Evolutionary conservation across 2,113 vertebrate genomes (phyloP).

Genomic region (Psilopogon haemacephalus): DNA sequence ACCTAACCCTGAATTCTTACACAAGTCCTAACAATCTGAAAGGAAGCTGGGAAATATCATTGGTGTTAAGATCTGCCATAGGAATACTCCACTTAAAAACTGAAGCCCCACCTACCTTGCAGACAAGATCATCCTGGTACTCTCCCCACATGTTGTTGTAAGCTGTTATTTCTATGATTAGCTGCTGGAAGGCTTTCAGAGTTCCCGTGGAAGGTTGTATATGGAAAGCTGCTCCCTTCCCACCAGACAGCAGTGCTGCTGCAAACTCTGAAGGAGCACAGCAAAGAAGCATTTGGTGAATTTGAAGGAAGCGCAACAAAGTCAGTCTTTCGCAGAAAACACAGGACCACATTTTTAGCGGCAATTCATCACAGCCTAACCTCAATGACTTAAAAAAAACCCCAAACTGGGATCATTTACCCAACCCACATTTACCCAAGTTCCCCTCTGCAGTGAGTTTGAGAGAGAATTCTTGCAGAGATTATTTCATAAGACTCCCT

Average conservation of each 20-base stretch:
- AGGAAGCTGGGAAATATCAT: neutral
- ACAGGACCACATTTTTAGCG: neutral
- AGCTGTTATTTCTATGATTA: constrained; percentile 81
- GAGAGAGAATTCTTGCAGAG: neutral
- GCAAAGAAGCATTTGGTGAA: neutral
- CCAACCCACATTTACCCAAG: neutral
- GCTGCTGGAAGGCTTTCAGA: constrained; percentile 81
- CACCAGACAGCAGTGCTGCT: constrained; percentile 78
- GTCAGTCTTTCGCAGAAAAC: neutral
- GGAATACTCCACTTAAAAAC: neutral
- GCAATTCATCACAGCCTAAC: neutral
- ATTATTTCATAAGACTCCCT: neutral
- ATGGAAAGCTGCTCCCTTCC: constrained; percentile 87
- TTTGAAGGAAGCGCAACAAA: neutral
- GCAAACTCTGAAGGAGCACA: constrained; percentile 77
- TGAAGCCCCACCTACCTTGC: constrained; percentile 73
- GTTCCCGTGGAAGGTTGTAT: constrained; percentile 73
- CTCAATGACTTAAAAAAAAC: neutral
- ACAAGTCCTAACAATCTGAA: neutral
- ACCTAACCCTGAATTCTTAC: neutral
- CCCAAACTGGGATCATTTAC: neutral
- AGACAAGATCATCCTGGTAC: constrained; percentile 87
- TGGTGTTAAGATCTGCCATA: neutral
- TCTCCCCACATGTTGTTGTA: constrained; percentile 94
- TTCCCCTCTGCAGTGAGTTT: neutral